Evolutionary conservation across 2,797 vertebrate species (phyloP).

Genomic region (Ptychadena robeensis): DNA sequence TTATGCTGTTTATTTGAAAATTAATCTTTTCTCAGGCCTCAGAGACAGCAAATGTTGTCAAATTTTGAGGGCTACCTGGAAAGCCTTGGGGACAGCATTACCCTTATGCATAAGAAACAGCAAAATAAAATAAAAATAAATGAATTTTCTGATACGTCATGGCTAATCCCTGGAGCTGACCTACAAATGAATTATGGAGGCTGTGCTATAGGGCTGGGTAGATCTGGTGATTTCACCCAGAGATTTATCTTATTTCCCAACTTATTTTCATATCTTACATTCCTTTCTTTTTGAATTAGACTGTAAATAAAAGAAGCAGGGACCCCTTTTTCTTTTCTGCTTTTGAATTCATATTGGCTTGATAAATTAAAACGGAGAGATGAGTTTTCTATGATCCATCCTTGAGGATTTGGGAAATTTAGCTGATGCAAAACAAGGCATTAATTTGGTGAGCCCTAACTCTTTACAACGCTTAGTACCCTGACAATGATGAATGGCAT

Average conservation of each 20-base stretch:
- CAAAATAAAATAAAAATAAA: slow-evolving; percentile 94
- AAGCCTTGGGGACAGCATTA: slow-evolving; percentile 90
- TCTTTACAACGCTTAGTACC: slow-evolving; percentile 92
- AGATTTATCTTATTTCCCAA: slow-evolving; percentile 95
- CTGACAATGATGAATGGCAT: slow-evolving; percentile 99
- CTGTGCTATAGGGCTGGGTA: slow-evolving; percentile 80
- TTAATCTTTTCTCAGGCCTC: slow-evolving; percentile 85
- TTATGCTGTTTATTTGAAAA: slow-evolving; percentile 89
- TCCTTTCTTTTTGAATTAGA: slow-evolving; percentile 95
- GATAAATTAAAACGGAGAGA: slow-evolving; percentile 94
- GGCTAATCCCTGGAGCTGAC: slow-evolving; percentile 86
- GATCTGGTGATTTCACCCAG: slow-evolving; percentile 83
- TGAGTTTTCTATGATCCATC: slow-evolving; percentile 91
- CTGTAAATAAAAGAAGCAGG: slow-evolving; percentile 89
- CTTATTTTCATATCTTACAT: slow-evolving; percentile 98
- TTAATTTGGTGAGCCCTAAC: slow-evolving; percentile 97
- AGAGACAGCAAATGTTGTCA: slow-evolving; percentile 86
- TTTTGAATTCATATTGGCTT: slow-evolving; percentile 86
- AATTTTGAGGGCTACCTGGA: slow-evolving; percentile 87
- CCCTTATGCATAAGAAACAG: slow-evolving; percentile 89
- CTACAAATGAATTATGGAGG: slow-evolving; percentile 84
- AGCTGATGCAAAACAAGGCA: slow-evolving; percentile 99
- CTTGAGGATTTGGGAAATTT: slow-evolving; percentile 99
- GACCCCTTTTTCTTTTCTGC: slow-evolving; percentile 69
- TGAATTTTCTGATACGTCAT: slow-evolving; percentile 88